Evolutionary conservation across 1,140 invertebrate genomes (phyloP), one percentile per base, ranked within the genome.

Genomic region (Danaus melanippus): DNA sequence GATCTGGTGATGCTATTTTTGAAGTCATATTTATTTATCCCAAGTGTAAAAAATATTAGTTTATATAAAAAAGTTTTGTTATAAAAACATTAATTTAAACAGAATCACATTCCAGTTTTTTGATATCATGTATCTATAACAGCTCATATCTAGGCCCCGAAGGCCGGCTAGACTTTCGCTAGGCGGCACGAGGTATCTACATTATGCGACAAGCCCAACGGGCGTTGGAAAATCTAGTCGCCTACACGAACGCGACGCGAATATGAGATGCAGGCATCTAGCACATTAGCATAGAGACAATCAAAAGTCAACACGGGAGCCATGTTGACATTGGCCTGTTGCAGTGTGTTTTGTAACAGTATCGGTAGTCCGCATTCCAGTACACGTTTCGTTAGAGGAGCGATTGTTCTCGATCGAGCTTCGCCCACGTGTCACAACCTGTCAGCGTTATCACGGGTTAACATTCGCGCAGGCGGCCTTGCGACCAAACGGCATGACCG

Each of bases 121-220:
- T 64, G 32, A 76, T 68, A 59, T 56, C 64, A 67, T 68, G 65
- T 75, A 72, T 66, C 66, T 77, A 74, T 68, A 69, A 66, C 66
- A 75, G 69, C 57, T 76, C 76, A 79, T 82, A 86, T 81, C 79
- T 74, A 76, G 79, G 60, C 63, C 67, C 66, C 76, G 83, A 86
- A 86, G 83, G 80, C 83, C 83, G 77, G 66, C 72, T 57, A 84
- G 76, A 83, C 77, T 84, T 86, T 86, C 82, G 80, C 82, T 80
- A 58, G 62, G 60, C 57, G 56, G 57, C 68, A 32, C 39, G 52
- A 48, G 50, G 65, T 63, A 61, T 66, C 56, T 59, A 67, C 67
- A 71, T 71, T 75, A 73, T 69, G 60, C 68, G 63, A 72, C 62
- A 64, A 67, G 66, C 73, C 70, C 70, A 72, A 74, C 71, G 67